Conservation (phyloP, 2,797 vertebrate species). For the Scleropages formosus region DNA sequence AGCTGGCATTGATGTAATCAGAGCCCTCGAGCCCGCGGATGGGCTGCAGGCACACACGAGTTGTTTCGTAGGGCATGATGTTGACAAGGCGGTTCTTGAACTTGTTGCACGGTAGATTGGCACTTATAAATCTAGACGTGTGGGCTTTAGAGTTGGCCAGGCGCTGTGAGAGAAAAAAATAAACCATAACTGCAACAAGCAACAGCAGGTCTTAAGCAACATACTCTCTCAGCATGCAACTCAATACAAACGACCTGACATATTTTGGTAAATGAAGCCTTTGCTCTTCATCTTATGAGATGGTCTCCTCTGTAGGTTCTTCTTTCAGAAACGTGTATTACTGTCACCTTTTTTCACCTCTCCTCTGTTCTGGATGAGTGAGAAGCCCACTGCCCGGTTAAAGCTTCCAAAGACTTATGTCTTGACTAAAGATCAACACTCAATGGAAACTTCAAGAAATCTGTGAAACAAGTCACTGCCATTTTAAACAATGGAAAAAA, state of each 20-base stretch:
- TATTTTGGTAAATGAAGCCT: slow-evolving; percentile 3
- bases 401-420: background rate
- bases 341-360: background rate
- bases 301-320: background rate
- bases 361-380: background rate
- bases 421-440: background rate
- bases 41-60: slow-evolving; percentile 93
- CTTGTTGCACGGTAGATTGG: slow-evolving; percentile 98
- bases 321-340: slow-evolving; percentile 3
- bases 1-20: slow-evolving; percentile 95
- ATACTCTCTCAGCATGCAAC: background rate
- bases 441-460: background rate
- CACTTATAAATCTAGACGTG: slow-evolving; percentile 95
- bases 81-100: slow-evolving; percentile 99
- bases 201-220: background rate
- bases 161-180: slow-evolving; percentile 66
- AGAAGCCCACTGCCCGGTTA: background rate
- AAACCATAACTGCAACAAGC: background rate
- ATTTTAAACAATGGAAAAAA: background rate
- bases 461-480: slow-evolving; percentile 28
- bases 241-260: background rate
- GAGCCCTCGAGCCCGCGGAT: slow-evolving; percentile 96
- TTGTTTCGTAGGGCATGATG: slow-evolving; percentile 98
- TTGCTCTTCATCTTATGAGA: slow-evolving; percentile 1
- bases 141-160: slow-evolving; percentile 97